Evolutionary conservation across 1,140 invertebrate genomes (phyloP).

Genomic region (Platyura marginata): DNA sequence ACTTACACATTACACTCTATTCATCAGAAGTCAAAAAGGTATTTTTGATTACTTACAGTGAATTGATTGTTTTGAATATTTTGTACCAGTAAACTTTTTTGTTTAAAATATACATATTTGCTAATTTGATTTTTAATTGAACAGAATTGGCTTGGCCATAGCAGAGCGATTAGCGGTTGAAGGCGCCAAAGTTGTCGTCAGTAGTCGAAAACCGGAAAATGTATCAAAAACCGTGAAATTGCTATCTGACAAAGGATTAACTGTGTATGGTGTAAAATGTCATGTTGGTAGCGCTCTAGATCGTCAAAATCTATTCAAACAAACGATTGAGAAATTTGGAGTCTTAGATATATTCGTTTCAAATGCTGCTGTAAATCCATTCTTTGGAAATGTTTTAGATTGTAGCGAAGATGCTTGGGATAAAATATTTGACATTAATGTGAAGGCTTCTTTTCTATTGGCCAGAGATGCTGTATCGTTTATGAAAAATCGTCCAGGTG

Average conservation of each 20-base stretch:
- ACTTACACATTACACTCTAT: too few species aligned
- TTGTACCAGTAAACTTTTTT: too few species aligned
- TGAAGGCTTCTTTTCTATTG: constrained; percentile 75
- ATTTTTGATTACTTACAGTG: too few species aligned
- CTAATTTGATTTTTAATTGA: background rate
- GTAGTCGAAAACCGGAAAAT: constrained; percentile 77
- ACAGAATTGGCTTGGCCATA: constrained; percentile 83
- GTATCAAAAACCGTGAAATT: constrained; percentile 60
- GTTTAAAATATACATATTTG: too few species aligned
- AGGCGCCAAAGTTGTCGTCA: constrained; percentile 85
- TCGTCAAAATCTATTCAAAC: constrained; percentile 53
- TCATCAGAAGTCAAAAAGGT: too few species aligned
- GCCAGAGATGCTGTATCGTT: constrained; percentile 75
- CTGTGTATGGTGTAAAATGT: constrained; percentile 60
- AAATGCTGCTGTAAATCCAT: constrained; percentile 86
- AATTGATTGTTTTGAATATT: too few species aligned
- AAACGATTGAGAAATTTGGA: constrained; percentile 68
- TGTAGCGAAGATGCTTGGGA: constrained; percentile 72
- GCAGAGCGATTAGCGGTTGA: constrained; percentile 70
- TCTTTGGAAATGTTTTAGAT: constrained; percentile 57
- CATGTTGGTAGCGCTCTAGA: constrained; percentile 71
- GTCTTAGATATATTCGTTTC: constrained; percentile 87
- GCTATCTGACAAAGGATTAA: constrained; percentile 36
- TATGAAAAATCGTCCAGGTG: constrained; percentile 50
- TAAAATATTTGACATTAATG: constrained; percentile 93